These are phyloP conservation scores for Hofmannophila pseudospretella DNA, from an alignment of 2,888 invertebrate genomes.

Conservation along the genomic window DNA sequence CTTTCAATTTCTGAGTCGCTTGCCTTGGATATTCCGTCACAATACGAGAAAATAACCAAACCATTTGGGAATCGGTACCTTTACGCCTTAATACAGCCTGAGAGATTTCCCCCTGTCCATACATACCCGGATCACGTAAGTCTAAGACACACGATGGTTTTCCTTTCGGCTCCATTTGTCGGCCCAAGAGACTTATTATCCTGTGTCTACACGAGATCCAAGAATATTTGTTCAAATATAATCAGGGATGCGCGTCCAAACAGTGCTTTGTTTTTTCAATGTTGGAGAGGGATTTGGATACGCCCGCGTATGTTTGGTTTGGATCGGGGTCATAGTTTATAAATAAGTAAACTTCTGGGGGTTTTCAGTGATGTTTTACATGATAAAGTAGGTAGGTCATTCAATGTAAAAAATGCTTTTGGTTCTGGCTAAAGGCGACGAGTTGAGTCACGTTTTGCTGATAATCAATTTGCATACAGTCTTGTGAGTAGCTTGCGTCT, in stretches of 20 bases:
- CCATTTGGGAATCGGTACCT: conserved; percentile 61
- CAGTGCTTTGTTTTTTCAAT: conserved; percentile 65
- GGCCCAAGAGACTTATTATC: conserved; percentile 73
- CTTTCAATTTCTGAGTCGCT: conserved; percentile 55
- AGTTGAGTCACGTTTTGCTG: too few species aligned
- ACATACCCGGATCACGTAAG: conserved; percentile 60
- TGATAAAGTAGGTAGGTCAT: too few species aligned
- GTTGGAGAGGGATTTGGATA: conserved; percentile 26
- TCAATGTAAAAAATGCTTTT: too few species aligned
- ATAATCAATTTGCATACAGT: too few species aligned
- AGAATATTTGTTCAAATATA: conserved; percentile 75
- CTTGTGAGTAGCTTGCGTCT: too few species aligned
- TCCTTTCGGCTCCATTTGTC: conserved; percentile 68
- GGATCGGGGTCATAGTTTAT: conserved; percentile 13
- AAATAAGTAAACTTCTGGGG: not conserved
- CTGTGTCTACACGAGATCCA: conserved; percentile 62
- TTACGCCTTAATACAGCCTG: conserved; percentile 66
- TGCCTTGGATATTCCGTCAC: conserved; percentile 41
- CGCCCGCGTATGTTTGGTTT: conserved; percentile 27
- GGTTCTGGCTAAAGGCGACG: too few species aligned
- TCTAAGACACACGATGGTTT: conserved; percentile 57
- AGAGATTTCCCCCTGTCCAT: conserved; percentile 68
- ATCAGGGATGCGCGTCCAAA: conserved; percentile 69
- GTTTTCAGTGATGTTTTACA: too few species aligned
- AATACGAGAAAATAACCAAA: conserved; percentile 59